Conservation (phyloP, 2,113 vertebrate species). For the Eublepharis macularius region DNA sequence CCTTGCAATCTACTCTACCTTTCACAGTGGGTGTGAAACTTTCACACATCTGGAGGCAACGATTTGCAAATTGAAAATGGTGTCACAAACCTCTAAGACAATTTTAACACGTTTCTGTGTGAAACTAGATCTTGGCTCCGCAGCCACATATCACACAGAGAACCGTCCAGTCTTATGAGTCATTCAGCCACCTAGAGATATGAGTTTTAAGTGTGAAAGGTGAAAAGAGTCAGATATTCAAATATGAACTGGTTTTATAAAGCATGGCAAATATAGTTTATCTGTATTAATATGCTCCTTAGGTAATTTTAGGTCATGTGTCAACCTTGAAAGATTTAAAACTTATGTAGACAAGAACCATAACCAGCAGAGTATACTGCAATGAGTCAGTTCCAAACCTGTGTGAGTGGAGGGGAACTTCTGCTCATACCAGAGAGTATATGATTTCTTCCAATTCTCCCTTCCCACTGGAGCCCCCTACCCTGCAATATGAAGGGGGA, state of each 20-base stretch:
- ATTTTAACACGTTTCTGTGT: slow-evolving; percentile 1
- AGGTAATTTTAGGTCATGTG: neutral
- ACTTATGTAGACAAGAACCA: neutral
- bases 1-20: neutral
- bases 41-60: neutral
- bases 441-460: too few species aligned
- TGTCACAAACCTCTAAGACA: neutral
- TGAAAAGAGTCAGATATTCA: neutral
- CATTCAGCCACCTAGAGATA: neutral
- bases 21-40: neutral
- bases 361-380: too few species aligned
- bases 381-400: neutral
- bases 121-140: neutral
- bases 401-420: neutral
- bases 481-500: too few species aligned
- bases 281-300: neutral
- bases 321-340: neutral
- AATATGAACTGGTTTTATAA: neutral
- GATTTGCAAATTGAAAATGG: neutral
- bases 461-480: too few species aligned
- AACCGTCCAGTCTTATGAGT: neutral
- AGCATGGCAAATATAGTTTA: neutral
- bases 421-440: too few species aligned
- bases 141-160: neutral
- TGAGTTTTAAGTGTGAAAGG: neutral